phyloP scores from a whole-genome alignment of 2,113 vertebrate genomes.

The Tautogolabrus adspersus region DNA sequence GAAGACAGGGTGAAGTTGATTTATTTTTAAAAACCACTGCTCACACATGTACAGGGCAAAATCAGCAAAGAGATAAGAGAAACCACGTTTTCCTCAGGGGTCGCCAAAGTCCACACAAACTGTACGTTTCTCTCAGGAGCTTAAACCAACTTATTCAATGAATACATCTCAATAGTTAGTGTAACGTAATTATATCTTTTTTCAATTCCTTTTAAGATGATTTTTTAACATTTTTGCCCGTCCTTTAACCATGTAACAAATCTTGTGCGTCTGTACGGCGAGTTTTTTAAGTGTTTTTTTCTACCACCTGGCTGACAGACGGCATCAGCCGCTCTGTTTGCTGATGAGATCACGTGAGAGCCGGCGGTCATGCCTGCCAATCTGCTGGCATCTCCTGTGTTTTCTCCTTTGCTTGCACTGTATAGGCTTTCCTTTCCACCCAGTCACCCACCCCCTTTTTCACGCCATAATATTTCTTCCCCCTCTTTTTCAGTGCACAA shows the following conservation, averaged over 20 bases:
- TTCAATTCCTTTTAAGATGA: neutral
- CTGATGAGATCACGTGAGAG: conserved; percentile 71
- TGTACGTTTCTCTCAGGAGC: too few species aligned
- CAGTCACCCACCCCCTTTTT: conserved; percentile 20
- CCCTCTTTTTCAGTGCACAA: conserved; percentile 91
- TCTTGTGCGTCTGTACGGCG: neutral
- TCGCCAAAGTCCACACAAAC: too few species aligned
- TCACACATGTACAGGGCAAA: too few species aligned
- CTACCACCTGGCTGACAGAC: conserved; percentile 48
- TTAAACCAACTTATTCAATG: too few species aligned
- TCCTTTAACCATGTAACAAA: neutral
- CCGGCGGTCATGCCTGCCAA: conserved; percentile 69
- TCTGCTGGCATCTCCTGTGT: conserved; percentile 60
- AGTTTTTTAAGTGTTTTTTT: conserved; percentile 44
- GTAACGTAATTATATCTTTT: neutral
- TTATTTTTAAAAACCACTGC: too few species aligned
- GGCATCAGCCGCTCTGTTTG: conserved; percentile 80
- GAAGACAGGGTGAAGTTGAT: too few species aligned
- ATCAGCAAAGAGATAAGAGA: too few species aligned
- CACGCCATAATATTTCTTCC: conserved; percentile 79
- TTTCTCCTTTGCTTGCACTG: conserved; percentile 52
- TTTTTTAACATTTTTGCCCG: neutral
- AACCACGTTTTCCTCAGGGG: too few species aligned
- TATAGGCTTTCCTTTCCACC: conserved; percentile 41
- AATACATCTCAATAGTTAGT: too few species aligned